Conservation (phyloP, 2,888 invertebrate genomes). For the Mamestra brassicae region DNA sequence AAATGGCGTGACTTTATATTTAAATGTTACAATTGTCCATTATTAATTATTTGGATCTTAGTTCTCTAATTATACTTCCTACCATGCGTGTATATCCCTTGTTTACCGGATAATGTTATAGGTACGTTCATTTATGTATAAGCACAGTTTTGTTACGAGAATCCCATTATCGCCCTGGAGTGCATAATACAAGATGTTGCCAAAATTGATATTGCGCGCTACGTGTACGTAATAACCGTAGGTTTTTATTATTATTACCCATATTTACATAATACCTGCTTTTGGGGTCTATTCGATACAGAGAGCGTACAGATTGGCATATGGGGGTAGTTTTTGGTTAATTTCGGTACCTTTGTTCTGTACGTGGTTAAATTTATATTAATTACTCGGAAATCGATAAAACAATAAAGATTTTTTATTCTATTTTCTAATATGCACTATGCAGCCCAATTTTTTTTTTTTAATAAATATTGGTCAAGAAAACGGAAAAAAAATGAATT, state of each 20-base stretch:
- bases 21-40: background rate
- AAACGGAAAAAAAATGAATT: too few relatives aligned
- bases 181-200: conserved; percentile 56
- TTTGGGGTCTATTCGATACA: conserved; percentile 18
- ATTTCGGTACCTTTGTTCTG: too few relatives aligned
- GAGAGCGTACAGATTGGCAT: conserved; percentile 9
- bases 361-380: too few relatives aligned
- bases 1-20: too few relatives aligned
- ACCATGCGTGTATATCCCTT: background rate
- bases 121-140: background rate
- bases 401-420: too few relatives aligned
- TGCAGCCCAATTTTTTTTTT: too few relatives aligned
- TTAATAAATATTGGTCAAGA: too few relatives aligned
- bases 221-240: conserved; percentile 51
- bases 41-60: background rate
- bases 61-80: background rate
- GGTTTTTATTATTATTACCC: conserved; percentile 56
- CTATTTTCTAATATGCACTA: too few relatives aligned
- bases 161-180: conserved; percentile 38
- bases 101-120: background rate
- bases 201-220: conserved; percentile 59
- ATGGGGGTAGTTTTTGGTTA: background rate
- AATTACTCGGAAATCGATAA: too few relatives aligned
- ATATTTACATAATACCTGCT: conserved; percentile 57
- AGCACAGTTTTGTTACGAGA: conserved; percentile 22